A percentile compares a stretch with the other conserved stretches of the same genome.
Evolutionary conservation across 2,113 vertebrate species (phyloP).

Genomic region (Takifugu bimaculatus): DNA sequence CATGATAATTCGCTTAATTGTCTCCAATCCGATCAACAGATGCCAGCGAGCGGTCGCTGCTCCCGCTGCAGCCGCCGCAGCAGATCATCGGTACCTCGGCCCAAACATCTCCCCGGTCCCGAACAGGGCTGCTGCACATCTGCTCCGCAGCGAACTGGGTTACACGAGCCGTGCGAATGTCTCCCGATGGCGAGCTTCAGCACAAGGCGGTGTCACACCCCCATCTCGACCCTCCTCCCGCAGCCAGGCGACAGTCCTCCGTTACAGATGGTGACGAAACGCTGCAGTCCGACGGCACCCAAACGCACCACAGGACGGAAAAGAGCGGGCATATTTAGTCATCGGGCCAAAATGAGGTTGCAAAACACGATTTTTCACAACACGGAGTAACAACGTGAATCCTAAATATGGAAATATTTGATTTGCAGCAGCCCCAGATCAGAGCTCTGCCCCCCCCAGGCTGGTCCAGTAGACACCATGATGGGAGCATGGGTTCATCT

Average conservation of each 20-base stretch:
- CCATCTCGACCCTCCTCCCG: not conserved
- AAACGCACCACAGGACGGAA: no score
- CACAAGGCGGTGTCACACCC: slow-evolving; percentile 58
- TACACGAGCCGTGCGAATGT: slow-evolving; percentile 59
- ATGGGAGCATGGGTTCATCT: no score
- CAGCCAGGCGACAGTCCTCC: slow-evolving; percentile 3
- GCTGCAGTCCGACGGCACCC: no score
- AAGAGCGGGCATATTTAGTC: no score
- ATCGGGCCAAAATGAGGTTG: no score
- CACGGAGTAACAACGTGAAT: no score
- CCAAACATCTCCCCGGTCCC: slow-evolving; percentile 34
- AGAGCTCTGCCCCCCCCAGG: no score
- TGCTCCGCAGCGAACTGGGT: slow-evolving; percentile 49
- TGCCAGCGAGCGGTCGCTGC: slow-evolving; percentile 27
- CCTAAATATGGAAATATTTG: no score
- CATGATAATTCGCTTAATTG: slow-evolving; percentile 58
- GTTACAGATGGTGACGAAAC: not conserved
- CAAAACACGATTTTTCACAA: no score
- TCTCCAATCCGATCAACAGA: slow-evolving; percentile 64
- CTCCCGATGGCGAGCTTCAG: slow-evolving; percentile 61
- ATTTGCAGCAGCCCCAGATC: no score
- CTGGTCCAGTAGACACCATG: no score
- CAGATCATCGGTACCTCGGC: slow-evolving; percentile 12
- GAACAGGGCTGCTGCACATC: slow-evolving; percentile 38
- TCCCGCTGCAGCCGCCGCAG: slow-evolving; percentile 28